Evolutionary conservation across 2,113 vertebrate genomes (phyloP).

Genomic region (Pungitius pungitius): DNA sequence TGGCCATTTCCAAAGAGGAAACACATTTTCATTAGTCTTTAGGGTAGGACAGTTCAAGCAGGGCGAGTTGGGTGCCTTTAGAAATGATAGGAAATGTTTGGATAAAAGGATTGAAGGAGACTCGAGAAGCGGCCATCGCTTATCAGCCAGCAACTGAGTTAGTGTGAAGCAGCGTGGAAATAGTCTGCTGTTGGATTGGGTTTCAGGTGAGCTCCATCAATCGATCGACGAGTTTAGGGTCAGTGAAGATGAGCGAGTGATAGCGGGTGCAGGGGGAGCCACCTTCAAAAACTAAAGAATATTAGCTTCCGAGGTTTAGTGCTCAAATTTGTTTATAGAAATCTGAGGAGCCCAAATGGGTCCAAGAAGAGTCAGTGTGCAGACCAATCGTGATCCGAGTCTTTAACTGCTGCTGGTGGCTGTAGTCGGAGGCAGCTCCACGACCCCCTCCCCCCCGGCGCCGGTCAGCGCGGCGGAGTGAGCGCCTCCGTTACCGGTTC

Average conservation of each 20-base stretch:
- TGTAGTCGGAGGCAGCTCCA: slow-evolving; percentile 68
- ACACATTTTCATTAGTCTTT: slow-evolving; percentile 67
- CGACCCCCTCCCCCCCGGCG: slow-evolving; percentile 63
- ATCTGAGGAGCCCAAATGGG: slow-evolving; percentile 74
- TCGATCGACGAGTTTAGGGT: slow-evolving; percentile 55
- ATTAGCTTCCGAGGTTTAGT: slow-evolving; percentile 80
- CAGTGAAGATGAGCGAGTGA: slow-evolving; percentile 60
- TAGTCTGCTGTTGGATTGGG: slow-evolving; percentile 51
- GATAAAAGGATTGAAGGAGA: slow-evolving; percentile 36
- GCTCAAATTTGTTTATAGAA: slow-evolving; percentile 80
- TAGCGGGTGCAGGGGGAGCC: slow-evolving; percentile 48
- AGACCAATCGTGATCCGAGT: slow-evolving; percentile 74
- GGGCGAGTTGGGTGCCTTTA: slow-evolving; percentile 61
- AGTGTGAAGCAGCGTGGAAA: slow-evolving; percentile 65
- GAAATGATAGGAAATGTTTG: slow-evolving; percentile 60
- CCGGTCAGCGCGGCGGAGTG: slow-evolving; percentile 51
- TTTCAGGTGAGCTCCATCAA: slow-evolving; percentile 56
- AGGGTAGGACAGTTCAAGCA: slow-evolving; percentile 65
- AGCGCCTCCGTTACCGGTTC: slow-evolving; percentile 61
- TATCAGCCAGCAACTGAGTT: slow-evolving; percentile 52
- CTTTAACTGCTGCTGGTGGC: slow-evolving; percentile 81
- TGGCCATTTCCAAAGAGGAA: slow-evolving; percentile 59
- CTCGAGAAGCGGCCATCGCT: slow-evolving; percentile 47
- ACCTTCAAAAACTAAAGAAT: slow-evolving; percentile 71
- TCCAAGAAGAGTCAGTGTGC: slow-evolving; percentile 73